Conservation (phyloP, 2,113 vertebrate species). For the Pedetes capensis region DNA sequence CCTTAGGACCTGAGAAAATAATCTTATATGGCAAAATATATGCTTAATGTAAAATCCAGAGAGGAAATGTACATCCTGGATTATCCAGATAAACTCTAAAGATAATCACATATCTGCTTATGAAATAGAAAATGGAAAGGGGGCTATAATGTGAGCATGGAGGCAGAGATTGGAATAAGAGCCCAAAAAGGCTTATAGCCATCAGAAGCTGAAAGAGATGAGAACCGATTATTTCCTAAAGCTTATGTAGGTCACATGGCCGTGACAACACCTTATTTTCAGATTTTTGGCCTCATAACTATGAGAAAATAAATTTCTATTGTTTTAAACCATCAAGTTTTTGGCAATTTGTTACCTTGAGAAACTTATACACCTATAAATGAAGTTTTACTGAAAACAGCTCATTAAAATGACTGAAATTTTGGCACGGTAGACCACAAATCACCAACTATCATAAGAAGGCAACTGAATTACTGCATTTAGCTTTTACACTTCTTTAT, state of each 20-base stretch:
- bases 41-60: background rate
- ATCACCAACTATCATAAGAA: background rate
- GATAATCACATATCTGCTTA: background rate
- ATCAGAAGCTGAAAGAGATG: background rate
- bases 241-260: rapidly evolving
- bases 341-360: background rate
- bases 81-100: background rate
- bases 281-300: background rate
- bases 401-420: background rate
- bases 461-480: background rate
- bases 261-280: background rate
- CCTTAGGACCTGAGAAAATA: background rate
- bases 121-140: background rate
- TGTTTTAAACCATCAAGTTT: background rate
- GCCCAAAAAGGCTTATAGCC: rapidly evolving
- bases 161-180: background rate
- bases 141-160: background rate
- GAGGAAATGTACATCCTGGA: background rate
- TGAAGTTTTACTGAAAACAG: background rate
- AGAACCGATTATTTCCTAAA: background rate
- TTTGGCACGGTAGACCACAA: background rate
- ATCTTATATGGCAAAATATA: background rate
- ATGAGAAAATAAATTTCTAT: background rate
- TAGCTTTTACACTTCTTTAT: background rate
- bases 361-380: background rate